phyloP scores from a whole-genome alignment of 2,888 invertebrate genomes.

The Amphipoea lucens region DNA sequence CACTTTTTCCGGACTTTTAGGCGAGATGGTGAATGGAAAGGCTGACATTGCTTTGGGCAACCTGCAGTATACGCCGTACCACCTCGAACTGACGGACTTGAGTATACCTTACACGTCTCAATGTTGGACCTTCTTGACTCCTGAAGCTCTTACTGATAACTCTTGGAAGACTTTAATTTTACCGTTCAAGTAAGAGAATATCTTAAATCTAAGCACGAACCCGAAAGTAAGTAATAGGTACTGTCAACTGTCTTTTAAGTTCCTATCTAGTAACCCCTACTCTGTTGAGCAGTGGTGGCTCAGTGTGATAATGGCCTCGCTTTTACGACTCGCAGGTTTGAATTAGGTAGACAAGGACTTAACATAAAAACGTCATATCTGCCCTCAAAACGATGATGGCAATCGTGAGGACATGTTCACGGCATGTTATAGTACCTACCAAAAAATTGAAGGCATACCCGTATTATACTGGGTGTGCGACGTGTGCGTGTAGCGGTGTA shows the following conservation, averaged over 20 bases:
- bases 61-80: conserved; percentile 93
- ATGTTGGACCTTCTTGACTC: conserved; percentile 95
- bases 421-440: too few species aligned
- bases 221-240: background rate
- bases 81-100: conserved; percentile 93
- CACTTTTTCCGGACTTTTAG: conserved; percentile 93
- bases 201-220: background rate
- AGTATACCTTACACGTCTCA: conserved; percentile 95
- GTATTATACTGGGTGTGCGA: too few species aligned
- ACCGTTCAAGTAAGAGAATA: conserved; percentile 92
- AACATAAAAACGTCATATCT: too few species aligned
- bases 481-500: too few species aligned
- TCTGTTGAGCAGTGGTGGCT: background rate
- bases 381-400: too few species aligned
- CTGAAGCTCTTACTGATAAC: conserved; percentile 94
- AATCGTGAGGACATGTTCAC: too few species aligned
- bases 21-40: conserved; percentile 92
- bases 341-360: background rate
- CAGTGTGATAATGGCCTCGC: background rate
- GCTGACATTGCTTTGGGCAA: conserved; percentile 95
- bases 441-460: too few species aligned
- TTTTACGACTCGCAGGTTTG: background rate
- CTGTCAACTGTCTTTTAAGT: background rate
- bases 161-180: conserved; percentile 95
- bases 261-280: background rate